A percentile compares a stretch with the other conserved stretches of the same genome.
phyloP scores from a whole-genome alignment of 1,140 invertebrate species.

The Calliphora vicina region DNA sequence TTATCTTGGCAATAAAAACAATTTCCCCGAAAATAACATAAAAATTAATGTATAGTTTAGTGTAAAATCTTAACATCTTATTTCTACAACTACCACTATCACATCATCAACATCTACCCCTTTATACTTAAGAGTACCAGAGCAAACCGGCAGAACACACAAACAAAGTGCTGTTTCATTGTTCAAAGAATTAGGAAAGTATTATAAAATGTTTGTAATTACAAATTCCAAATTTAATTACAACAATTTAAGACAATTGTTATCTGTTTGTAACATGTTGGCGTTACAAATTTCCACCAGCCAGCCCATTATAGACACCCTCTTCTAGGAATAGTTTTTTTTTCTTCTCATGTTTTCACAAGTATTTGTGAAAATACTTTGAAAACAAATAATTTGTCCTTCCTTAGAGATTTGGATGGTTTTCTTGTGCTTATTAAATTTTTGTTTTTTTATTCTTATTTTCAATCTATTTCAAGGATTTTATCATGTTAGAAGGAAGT shows the following conservation, averaged over 20 bases:
- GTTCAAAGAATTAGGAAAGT: no score
- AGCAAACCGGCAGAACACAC: no score
- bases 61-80: no score
- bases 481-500: background rate
- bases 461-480: background rate
- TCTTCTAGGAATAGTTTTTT: background rate
- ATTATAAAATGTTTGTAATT: slow-evolving; percentile 7
- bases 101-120: no score
- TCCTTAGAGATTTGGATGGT: background rate
- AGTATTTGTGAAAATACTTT: background rate
- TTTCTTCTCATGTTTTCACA: background rate
- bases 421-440: background rate
- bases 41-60: no score
- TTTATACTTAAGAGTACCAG: no score
- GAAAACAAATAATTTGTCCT: background rate
- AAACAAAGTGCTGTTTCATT: no score
- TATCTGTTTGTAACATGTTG: background rate
- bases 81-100: no score
- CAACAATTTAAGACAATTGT: slow-evolving; percentile 6
- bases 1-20: no score
- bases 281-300: background rate
- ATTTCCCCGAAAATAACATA: no score
- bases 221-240: slow-evolving; percentile 17
- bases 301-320: background rate
- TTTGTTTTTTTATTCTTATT: background rate